Evolutionary conservation across 2,113 vertebrate species (phyloP).

Genomic region (Brienomyrus brachyistius): DNA sequence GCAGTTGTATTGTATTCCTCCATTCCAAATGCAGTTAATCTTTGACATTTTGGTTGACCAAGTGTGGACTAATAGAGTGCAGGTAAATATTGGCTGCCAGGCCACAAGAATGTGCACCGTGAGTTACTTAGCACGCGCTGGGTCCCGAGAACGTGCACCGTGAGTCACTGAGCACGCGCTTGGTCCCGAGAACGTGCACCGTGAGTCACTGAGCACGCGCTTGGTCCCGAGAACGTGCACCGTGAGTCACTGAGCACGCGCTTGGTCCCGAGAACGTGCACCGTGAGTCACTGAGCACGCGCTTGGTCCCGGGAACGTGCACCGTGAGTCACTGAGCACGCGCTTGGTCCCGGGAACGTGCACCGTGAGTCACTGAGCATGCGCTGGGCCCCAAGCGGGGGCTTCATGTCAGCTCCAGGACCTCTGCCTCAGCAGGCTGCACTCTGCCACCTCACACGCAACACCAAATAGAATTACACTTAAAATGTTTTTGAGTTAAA

Average conservation of each 20-base stretch:
- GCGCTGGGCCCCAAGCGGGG: background rate
- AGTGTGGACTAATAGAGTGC: background rate
- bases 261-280: background rate
- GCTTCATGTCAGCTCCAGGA: background rate
- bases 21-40: background rate
- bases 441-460: background rate
- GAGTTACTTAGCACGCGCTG: too few species aligned
- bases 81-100: background rate
- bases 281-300: too few species aligned
- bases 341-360: too few species aligned
- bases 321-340: too few species aligned
- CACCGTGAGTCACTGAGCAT: background rate
- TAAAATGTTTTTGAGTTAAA: background rate
- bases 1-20: background rate
- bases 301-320: too few species aligned
- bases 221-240: background rate
- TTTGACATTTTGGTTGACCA: background rate
- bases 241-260: too few species aligned
- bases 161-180: too few species aligned
- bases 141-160: too few species aligned
- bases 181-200: too few species aligned
- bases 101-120: background rate
- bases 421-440: background rate
- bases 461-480: background rate
- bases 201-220: background rate